Evolutionary conservation across 2,888 invertebrate genomes (phyloP).

Genomic region (Aethes cnicana): DNA sequence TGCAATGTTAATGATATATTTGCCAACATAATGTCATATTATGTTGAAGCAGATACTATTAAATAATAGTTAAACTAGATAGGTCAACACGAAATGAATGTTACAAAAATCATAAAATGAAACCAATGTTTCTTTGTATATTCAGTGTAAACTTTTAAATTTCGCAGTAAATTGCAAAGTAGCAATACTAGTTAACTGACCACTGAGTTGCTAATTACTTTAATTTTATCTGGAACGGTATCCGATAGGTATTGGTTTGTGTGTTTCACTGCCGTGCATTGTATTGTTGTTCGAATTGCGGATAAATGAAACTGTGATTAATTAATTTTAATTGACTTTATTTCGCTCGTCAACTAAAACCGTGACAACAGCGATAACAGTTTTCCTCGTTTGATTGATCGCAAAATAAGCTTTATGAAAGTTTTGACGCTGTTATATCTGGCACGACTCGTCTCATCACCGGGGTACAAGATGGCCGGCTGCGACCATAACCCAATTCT

Average conservation of each 20-base stretch:
- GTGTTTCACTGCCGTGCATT: too few species aligned
- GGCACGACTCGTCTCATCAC: conserved; percentile 1
- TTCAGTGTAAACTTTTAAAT: too few species aligned
- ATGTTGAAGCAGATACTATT: conserved; percentile 1
- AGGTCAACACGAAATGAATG: too few species aligned
- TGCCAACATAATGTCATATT: neutral
- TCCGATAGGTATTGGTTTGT: too few species aligned
- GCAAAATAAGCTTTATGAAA: conserved; percentile 22
- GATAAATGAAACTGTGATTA: conserved; percentile 20
- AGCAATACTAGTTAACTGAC: too few species aligned
- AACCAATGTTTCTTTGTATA: too few species aligned
- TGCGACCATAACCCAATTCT: conserved; percentile 25
- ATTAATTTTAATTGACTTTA: conserved; percentile 25
- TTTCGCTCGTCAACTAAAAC: conserved; percentile 21
- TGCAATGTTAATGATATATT: conserved; percentile 1
- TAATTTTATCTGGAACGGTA: too few species aligned
- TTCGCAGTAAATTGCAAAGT: too few species aligned
- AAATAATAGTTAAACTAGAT: too few species aligned
- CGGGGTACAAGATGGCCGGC: conserved; percentile 18
- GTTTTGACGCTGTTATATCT: conserved; percentile 14
- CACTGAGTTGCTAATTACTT: too few species aligned
- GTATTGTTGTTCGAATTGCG: conserved; percentile 3
- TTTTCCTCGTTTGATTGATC: conserved; percentile 28
- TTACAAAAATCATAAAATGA: too few species aligned
- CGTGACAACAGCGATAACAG: conserved; percentile 24